Percentiles rank a stretch among this genome's conserved stretches.
These are phyloP conservation scores for Hydrolagus affinis DNA, from an alignment of 2,113 vertebrate species.

Conservation along the genomic window DNA sequence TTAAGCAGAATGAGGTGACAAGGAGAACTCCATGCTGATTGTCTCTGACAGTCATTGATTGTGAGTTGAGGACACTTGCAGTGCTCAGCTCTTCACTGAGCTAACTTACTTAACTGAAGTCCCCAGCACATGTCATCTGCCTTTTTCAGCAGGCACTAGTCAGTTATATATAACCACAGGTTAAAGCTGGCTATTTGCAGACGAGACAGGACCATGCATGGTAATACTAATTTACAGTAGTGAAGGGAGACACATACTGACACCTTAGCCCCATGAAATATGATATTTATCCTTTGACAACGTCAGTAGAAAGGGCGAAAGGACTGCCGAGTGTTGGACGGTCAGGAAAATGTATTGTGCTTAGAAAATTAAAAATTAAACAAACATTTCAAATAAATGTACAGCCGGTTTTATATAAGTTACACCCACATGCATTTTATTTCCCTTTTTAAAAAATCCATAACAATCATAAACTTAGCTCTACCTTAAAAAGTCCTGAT, in stretches of 20 bases:
- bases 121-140: slow-evolving; percentile 44
- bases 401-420: neutral
- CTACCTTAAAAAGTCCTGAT: neutral
- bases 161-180: slow-evolving; percentile 51
- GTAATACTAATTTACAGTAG: slow-evolving; percentile 48
- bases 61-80: neutral
- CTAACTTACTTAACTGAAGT: slow-evolving; percentile 36
- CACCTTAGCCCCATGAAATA: slow-evolving; percentile 49
- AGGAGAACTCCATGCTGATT: neutral
- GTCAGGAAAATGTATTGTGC: neutral
- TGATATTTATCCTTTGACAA: slow-evolving; percentile 35
- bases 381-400: neutral
- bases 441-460: neutral
- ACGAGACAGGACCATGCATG: slow-evolving; percentile 52
- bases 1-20: neutral
- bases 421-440: neutral
- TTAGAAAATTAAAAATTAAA: neutral
- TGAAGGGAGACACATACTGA: slow-evolving; percentile 42
- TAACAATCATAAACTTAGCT: neutral
- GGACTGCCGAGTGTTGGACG: neutral
- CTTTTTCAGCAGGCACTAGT: slow-evolving; percentile 50
- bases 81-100: slow-evolving; percentile 31
- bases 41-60: neutral
- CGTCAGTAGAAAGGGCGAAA: slow-evolving; percentile 6
- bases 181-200: slow-evolving; percentile 38